These are phyloP conservation scores for Bucco capensis DNA, from an alignment of 2,113 vertebrate genomes.

Conservation along the genomic window DNA sequence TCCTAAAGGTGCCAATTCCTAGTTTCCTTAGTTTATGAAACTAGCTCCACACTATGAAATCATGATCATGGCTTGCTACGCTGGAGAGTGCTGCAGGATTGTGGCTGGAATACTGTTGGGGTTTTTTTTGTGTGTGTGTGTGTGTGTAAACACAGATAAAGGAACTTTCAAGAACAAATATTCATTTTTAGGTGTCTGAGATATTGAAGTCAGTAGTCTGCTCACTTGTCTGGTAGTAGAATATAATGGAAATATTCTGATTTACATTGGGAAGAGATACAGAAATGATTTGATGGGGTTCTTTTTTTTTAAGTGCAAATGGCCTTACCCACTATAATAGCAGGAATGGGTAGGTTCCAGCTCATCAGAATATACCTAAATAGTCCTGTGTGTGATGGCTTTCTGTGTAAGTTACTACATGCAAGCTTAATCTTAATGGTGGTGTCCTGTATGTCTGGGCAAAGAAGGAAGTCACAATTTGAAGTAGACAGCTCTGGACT, in stretches of 20 bases:
- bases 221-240: not conserved
- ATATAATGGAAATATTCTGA: not conserved
- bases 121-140: too few relatives aligned
- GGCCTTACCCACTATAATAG: not conserved
- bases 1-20: not conserved
- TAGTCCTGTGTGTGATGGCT: not conserved
- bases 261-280: not conserved
- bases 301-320: not conserved
- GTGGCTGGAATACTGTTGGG: not conserved
- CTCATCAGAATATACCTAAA: not conserved
- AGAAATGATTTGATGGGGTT: not conserved
- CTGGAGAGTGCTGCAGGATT: not conserved
- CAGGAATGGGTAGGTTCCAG: not conserved
- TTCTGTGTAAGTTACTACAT: not conserved
- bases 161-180: not conserved
- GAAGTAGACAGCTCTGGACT: not conserved
- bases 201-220: not conserved
- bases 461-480: not conserved
- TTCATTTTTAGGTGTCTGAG: not conserved
- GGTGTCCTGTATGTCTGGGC: not conserved
- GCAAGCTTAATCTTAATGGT: not conserved
- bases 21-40: not conserved
- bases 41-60: not conserved
- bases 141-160: not conserved
- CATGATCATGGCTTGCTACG: not conserved